Evolutionary conservation across 2,888 invertebrate genomes (phyloP), one percentile per base, ranked within the genome.

Genomic region (Nematopogon swammerdamellus): DNA sequence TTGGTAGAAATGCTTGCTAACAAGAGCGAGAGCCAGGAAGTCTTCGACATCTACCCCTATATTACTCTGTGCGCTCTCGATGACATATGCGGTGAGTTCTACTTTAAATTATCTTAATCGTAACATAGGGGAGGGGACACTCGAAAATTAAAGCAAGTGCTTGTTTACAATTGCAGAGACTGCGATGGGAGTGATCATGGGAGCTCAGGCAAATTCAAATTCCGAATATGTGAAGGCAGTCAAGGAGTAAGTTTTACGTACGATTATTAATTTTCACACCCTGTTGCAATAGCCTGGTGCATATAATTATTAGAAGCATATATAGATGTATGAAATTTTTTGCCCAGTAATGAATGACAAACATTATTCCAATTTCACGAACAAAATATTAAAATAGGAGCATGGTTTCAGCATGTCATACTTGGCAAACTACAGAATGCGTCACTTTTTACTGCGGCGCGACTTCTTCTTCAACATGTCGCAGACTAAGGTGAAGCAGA

Each of bases 131-230:
- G n/a, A n/a, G n/a, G n/a, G n/a, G n/a, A n/a, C n/a, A n/a, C n/a
- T n/a, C n/a, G n/a, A 25, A 25, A 25, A 25, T 6, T 25, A 25
- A 25, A 25, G 8, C 8, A 25, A 25, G 4, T 4, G 8, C 4
- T 25, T 25, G 8, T 6, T 8, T 49, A 43, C 58, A 66, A 18
- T 54, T 70, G 53, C 64, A 86, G 89, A 89, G 67, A 85, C 87
- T 19, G 86, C 89, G 16, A 91, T 91, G 89, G 90, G 89, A 2
- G 77, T 81, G 11, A 72, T 79, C 42, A 70, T 88, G 1, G 74
- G 85, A 59, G 88, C 89, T 0, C 88, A 89, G 61, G 67, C 67
- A 2, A 67, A 83, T 59, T 69, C 71, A 10, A 75, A 85, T 51
- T 83, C 84, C 1, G 80, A 81, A 42, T 89, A 88, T 60, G 85